A percentile compares a stretch with the other conserved stretches of the same genome.
Evolutionary conservation across 2,797 vertebrate genomes (phyloP).

Genomic region (Propithecus perrieri): DNA sequence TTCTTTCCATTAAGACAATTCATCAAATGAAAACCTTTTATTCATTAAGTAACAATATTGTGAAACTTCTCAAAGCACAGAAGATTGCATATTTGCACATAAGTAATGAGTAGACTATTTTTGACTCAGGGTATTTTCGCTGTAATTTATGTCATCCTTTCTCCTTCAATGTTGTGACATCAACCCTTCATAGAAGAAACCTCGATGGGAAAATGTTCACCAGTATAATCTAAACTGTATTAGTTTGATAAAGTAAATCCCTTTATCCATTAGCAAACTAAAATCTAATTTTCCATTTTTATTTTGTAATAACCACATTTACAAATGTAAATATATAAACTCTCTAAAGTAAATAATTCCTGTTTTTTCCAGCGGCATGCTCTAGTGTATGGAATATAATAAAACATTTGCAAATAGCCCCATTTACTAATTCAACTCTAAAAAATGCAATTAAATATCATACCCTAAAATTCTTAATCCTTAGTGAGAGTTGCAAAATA

Average conservation of each 20-base stretch:
- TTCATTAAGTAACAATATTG: slow-evolving; percentile 55
- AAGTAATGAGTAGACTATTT: slow-evolving; percentile 43
- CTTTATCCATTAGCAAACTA: neutral
- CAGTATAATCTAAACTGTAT: slow-evolving; percentile 40
- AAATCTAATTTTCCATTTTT: slow-evolving; percentile 25
- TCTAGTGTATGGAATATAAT: neutral
- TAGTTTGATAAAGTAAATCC: slow-evolving; percentile 46
- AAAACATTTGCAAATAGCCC: neutral
- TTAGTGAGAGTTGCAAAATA: neutral
- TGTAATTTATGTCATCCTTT: slow-evolving; percentile 71
- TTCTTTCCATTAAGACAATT: neutral
- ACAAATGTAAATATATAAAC: neutral
- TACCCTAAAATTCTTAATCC: neutral
- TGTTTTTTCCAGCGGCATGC: neutral
- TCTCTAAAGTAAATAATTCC: neutral
- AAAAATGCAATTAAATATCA: slow-evolving; percentile 4
- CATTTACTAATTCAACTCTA: slow-evolving; percentile 3
- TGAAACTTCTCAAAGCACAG: slow-evolving; percentile 71
- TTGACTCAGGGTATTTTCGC: slow-evolving; percentile 70
- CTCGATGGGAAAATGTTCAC: slow-evolving; percentile 63
- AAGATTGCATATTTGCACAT: slow-evolving; percentile 76
- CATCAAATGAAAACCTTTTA: slow-evolving; percentile 37
- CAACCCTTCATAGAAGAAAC: slow-evolving; percentile 65
- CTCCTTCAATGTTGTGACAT: slow-evolving; percentile 65
- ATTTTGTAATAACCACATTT: slow-evolving; percentile 32